A percentile compares a stretch with the other conserved stretches of the same genome.
Evolutionary conservation across 1,140 invertebrate species (phyloP).

Genomic region (Gonatopus flavifemur): DNA sequence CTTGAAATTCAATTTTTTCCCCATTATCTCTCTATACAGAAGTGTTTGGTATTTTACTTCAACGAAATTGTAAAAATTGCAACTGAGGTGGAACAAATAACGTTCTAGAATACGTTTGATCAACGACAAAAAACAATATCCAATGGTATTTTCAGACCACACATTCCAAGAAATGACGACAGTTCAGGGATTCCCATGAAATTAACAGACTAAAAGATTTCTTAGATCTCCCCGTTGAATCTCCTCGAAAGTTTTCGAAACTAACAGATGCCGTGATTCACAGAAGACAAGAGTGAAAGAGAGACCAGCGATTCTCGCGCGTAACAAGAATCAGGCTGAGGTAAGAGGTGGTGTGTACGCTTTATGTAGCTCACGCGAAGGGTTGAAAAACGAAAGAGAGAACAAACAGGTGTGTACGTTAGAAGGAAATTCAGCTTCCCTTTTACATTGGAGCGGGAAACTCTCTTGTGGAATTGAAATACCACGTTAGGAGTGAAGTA

Average conservation of each 20-base stretch:
- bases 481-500: constrained; percentile 18
- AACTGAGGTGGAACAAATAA: too few species aligned
- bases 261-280: not conserved
- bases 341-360: constrained; percentile 2
- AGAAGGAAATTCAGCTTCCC: constrained; percentile 13
- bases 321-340: constrained; percentile 8
- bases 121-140: too few species aligned
- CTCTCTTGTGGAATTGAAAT: constrained; percentile 41
- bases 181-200: too few species aligned
- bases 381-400: not conserved
- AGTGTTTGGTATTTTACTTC: too few species aligned
- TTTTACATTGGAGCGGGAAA: constrained; percentile 29
- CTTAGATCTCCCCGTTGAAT: not conserved
- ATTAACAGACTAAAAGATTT: too few species aligned
- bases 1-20: too few species aligned
- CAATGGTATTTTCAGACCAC: too few species aligned
- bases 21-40: too few species aligned
- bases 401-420: not conserved
- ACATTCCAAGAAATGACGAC: too few species aligned
- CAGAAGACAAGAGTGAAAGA: constrained; percentile 2
- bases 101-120: too few species aligned
- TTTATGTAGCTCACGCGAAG: not conserved
- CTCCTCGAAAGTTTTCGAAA: not conserved
- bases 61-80: too few species aligned
- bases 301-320: constrained; percentile 3